Evolutionary conservation across 2,888 invertebrate genomes (phyloP).

Genomic region (Portevinia maculata): DNA sequence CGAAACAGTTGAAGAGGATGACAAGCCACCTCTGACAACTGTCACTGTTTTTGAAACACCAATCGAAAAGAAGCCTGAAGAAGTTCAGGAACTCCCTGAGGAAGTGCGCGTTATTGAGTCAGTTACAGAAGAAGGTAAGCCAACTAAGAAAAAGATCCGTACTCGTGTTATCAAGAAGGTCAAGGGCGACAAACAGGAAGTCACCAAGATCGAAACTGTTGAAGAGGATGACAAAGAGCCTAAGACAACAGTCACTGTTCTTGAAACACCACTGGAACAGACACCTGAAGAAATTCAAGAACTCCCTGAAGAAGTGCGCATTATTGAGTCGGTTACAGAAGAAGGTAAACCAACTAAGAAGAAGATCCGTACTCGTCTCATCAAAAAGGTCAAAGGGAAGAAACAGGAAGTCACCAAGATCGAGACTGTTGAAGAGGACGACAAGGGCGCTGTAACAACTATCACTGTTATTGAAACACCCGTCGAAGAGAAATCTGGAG

Average conservation of each 20-base stretch:
- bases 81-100: conserved; percentile 63
- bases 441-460: conserved; percentile 79
- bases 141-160: conserved; percentile 55
- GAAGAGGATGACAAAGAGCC: conserved; percentile 75
- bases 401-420: conserved; percentile 82
- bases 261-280: conserved; percentile 76
- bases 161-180: conserved; percentile 66
- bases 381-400: conserved; percentile 77
- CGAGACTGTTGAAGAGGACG: conserved; percentile 77
- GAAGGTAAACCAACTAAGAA: conserved; percentile 78
- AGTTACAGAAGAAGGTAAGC: conserved; percentile 78
- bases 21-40: conserved; percentile 80
- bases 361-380: conserved; percentile 78
- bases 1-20: conserved; percentile 76
- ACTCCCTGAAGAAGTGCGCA: conserved; percentile 78
- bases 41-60: conserved; percentile 78
- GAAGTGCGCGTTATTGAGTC: conserved; percentile 78
- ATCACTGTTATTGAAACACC: conserved; percentile 75
- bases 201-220: conserved; percentile 81
- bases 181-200: conserved; percentile 80
- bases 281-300: conserved; percentile 76
- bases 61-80: conserved; percentile 77
- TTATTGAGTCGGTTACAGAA: conserved; percentile 64
- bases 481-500: conserved; percentile 78
- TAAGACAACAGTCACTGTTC: conserved; percentile 76